phyloP scores from a whole-genome alignment of 1,140 invertebrate species.

The Cydia amplana region DNA sequence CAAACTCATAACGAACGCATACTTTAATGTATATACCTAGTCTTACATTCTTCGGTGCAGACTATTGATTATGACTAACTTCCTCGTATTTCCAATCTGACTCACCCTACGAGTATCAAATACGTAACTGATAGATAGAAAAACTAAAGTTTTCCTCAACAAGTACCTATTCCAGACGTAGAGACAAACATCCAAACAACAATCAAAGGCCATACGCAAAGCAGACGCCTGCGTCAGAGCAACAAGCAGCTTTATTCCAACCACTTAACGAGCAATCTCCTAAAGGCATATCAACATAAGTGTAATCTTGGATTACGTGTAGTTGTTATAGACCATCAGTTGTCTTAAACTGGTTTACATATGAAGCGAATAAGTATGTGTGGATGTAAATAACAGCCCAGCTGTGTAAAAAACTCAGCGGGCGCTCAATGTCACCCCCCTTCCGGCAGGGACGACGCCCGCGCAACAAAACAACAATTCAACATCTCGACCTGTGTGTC shows the following conservation, averaged over 20 bases:
- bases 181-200: constrained; percentile 1
- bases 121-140: constrained; percentile 25
- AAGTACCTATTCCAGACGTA: constrained; percentile 16
- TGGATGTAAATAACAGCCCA: neutral
- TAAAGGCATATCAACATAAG: neutral
- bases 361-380: neutral
- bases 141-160: constrained; percentile 29
- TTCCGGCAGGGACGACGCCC: constrained; percentile 58
- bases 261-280: neutral
- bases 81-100: constrained; percentile 15
- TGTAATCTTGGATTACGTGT: neutral
- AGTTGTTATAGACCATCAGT: neutral
- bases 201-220: constrained; percentile 23
- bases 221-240: constrained; percentile 60
- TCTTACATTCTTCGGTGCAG: no score
- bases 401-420: constrained; percentile 59
- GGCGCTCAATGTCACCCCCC: constrained; percentile 71
- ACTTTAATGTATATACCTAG: no score
- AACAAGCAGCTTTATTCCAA: constrained; percentile 42
- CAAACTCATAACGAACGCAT: no score
- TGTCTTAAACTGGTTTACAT: neutral
- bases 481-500: constrained; percentile 24
- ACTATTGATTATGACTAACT: neutral
- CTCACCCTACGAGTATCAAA: constrained; percentile 11
- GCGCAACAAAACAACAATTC: constrained; percentile 35